These are phyloP conservation scores for Cottus gobio DNA, from an alignment of 2,113 vertebrate species.

Conservation along the genomic window DNA sequence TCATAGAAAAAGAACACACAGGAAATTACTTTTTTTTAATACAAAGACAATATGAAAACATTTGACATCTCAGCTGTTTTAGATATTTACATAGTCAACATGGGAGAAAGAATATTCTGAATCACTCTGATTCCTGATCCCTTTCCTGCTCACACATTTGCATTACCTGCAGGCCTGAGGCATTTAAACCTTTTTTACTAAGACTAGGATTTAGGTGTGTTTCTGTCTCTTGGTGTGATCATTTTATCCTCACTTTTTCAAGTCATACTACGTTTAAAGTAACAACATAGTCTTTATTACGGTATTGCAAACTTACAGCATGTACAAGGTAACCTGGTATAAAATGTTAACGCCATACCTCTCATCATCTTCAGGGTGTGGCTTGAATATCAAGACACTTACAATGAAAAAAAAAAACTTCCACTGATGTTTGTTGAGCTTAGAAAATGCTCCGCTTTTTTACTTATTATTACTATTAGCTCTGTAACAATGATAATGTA, in stretches of 20 bases:
- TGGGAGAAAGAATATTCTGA: neutral
- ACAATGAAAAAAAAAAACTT: neutral
- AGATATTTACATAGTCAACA: neutral
- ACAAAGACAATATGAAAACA: neutral
- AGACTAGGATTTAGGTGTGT: neutral
- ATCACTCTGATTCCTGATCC: neutral
- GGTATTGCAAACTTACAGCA: neutral
- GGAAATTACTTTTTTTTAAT: slow-evolving; percentile 9
- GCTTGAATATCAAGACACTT: neutral
- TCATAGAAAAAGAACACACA: neutral
- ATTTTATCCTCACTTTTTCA: neutral
- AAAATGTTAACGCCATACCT: neutral
- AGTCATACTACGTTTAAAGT: neutral
- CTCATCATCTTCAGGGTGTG: neutral
- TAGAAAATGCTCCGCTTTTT: neutral
- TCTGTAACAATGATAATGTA: neutral
- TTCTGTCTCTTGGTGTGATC: neutral
- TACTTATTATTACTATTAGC: too few relatives aligned
- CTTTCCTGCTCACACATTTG: neutral
- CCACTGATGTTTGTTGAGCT: neutral
- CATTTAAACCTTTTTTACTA: neutral
- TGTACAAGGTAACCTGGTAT: neutral
- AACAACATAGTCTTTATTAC: neutral
- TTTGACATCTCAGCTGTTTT: neutral
- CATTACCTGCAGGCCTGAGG: neutral